phyloP scores from a whole-genome alignment of 37 sponge, comb jelly and placozoan species.

The Halisarca cf. caerulea region DNA sequence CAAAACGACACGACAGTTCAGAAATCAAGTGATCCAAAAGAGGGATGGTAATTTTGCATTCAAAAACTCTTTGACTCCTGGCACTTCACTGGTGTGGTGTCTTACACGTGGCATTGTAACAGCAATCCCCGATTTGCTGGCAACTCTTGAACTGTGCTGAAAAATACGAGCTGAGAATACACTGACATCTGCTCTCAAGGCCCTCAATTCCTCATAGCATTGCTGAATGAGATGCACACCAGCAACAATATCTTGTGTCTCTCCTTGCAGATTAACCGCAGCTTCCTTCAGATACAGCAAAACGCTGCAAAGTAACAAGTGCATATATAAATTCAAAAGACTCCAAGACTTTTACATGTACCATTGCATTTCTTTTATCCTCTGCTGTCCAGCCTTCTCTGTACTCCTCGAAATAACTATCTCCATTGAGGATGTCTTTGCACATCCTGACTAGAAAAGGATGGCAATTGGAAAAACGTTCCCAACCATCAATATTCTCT shows the following conservation, averaged over 20 bases:
- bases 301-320: constrained; percentile 44
- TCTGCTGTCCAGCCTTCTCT: constrained; percentile 51
- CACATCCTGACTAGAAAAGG: constrained; percentile 58
- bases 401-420: too few species aligned
- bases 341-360: not conserved
- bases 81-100: too few species aligned
- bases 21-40: too few species aligned
- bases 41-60: too few species aligned
- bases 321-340: constrained; percentile 59
- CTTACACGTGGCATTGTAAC: constrained; percentile 37
- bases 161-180: constrained; percentile 44
- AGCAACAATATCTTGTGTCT: constrained; percentile 44
- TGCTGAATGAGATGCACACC: constrained; percentile 27
- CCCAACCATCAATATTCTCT: constrained; percentile 69
- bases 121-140: constrained; percentile 40
- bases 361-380: constrained; percentile 54
- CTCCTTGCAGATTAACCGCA: constrained; percentile 53
- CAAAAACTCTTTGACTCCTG: too few species aligned
- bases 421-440: constrained; percentile 56
- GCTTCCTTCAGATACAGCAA: constrained; percentile 53
- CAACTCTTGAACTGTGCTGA: constrained; percentile 48
- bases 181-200: constrained; percentile 36
- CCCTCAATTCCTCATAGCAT: not conserved
- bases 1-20: too few species aligned
- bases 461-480: constrained; percentile 39